Base-by-base conservation (phyloP, 2,797 vertebrate genomes). In the Cheirogaleus major region DNA sequence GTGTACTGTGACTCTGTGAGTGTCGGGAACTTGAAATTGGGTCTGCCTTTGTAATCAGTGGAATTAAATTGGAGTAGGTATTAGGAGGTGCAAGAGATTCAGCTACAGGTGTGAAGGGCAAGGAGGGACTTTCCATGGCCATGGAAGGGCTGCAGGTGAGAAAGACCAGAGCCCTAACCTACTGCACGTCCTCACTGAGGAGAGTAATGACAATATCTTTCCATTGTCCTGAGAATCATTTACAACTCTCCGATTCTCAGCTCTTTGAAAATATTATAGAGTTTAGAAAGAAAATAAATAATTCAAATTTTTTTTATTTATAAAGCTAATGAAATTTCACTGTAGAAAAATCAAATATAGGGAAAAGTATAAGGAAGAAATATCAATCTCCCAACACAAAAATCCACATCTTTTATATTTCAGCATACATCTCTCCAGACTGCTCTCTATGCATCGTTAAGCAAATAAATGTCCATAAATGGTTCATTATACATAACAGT, bases 111-210 rank as follows among this genome's bases (percentile, higher is more conserved):
- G 17, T 59, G 63, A 69, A 69, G 5, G 25, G 23, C 48, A 57
- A 41, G 73, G 35, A 14, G 67, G 43, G 7, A 32, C 32, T 93
- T 50, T 43, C 45, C 76, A 18, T 10, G 80, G n/a, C 35, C 30
- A 9, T 2, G 27, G 18, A 27, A 61, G 30, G 14, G 30, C 82
- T n/a, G 7, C 11, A 35, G 25, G 11, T 70, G 17, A 89, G 27
- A 55, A 32, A 43, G 25, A 30, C 22, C 27, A 2, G 18, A 52
- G 18, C 35, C 69, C n/a, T 55, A 4, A 25, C 8, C 23, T 41
- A 20, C 0, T 32, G 27, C 0, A 1, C 0, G 7, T 45, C 20
- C 27, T 59, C 63, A 3, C 13, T 14, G 1, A n/a, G n/a, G 48
- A 89, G 6, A 22, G 27, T n/a, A 35, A 78, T 23, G 70, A 10